Evolutionary conservation across 2,113 vertebrate genomes (phyloP).

Genomic region (Anoura caudifer): DNA sequence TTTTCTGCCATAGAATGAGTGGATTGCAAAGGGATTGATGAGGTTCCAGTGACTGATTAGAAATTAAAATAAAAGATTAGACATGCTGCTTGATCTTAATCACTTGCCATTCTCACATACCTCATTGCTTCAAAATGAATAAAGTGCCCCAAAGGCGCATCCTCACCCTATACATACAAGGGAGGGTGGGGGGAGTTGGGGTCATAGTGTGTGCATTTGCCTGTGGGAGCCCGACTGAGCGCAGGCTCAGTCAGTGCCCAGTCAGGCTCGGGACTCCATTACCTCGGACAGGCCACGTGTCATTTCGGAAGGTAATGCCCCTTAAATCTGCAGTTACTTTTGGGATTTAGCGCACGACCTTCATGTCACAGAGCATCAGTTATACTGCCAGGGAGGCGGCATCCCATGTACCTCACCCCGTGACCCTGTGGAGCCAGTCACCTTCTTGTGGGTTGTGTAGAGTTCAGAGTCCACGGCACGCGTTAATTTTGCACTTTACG

Average conservation of each 20-base stretch:
- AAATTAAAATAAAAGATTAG: not conserved
- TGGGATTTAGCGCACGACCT: constrained; percentile 5
- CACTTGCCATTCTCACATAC: not conserved
- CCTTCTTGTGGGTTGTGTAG: rapidly evolving
- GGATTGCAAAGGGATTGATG: not conserved
- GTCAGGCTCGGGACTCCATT: not conserved
- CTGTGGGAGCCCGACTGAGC: not conserved
- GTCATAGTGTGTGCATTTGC: not conserved
- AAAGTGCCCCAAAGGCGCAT: not conserved
- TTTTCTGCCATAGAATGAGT: not conserved
- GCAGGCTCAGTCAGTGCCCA: too few species aligned
- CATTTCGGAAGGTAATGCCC: constrained; percentile 22
- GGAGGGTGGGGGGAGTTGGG: too few species aligned
- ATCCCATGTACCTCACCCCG: not conserved
- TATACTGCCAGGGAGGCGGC: not conserved
- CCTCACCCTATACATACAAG: not conserved
- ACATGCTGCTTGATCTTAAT: not conserved
- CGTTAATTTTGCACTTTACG: too few species aligned
- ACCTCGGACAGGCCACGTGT: not conserved
- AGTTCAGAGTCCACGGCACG: not conserved
- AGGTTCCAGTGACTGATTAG: not conserved
- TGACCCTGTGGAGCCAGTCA: not conserved
- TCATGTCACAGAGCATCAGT: constrained; percentile 17
- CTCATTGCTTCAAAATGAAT: not conserved
- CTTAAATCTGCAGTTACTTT: constrained; percentile 38